These are phyloP conservation scores for Chamaetylas fuelleborni DNA, from an alignment of 2,113 vertebrate species.

Conservation along the genomic window DNA sequence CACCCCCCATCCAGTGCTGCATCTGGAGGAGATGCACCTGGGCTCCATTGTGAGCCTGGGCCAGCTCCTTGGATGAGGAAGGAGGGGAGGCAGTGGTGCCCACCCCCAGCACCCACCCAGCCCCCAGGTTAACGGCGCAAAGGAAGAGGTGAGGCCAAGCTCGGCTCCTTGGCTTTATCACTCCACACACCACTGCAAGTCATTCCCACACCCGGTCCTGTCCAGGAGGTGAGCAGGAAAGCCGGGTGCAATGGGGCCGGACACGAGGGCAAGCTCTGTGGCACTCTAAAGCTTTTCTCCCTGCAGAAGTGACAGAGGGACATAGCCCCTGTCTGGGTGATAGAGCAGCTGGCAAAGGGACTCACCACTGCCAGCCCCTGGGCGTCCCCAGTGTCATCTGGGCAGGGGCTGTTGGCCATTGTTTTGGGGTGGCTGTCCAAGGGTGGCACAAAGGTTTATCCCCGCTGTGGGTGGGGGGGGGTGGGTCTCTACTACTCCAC, in stretches of 20 bases:
- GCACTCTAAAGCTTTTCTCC: background rate
- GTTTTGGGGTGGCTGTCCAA: background rate
- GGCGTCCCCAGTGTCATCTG: background rate
- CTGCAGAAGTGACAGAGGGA: background rate
- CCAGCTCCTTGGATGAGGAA: background rate
- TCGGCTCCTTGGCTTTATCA: slow-evolving; percentile 21
- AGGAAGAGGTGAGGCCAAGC: background rate
- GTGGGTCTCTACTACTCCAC: background rate
- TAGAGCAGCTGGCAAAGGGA: background rate
- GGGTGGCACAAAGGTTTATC: background rate
- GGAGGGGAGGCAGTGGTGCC: background rate
- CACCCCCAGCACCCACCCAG: background rate
- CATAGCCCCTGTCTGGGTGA: background rate
- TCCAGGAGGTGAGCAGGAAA: rapidly evolving
- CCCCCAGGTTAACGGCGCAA: rapidly evolving
- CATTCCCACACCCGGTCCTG: rapidly evolving
- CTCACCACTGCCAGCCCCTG: background rate
- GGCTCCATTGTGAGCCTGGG: background rate
- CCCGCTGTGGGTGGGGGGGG: background rate
- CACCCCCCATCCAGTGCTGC: background rate
- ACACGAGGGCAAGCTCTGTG: background rate
- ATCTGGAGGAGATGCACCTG: background rate
- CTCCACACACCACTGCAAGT: background rate
- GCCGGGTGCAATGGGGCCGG: background rate
- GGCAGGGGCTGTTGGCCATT: background rate